A percentile compares a stretch with the other conserved stretches of the same genome.
Evolutionary conservation across 2,113 vertebrate species (phyloP).

Genomic region (Campylomormyrus numenius): DNA sequence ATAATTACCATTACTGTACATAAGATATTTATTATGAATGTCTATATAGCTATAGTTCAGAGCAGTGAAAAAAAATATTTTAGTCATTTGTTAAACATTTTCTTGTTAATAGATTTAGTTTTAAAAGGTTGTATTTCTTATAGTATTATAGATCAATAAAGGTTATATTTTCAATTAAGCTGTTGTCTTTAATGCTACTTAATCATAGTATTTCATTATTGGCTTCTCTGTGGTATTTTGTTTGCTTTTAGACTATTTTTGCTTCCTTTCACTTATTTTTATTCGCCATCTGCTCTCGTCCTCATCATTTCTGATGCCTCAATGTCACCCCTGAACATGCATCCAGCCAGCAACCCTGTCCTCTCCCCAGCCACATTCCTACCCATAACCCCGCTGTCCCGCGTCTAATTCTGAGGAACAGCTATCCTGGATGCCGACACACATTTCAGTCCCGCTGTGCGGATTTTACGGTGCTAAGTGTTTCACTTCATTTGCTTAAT

Average conservation of each 20-base stretch:
- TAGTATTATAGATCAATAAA: slow-evolving; percentile 67
- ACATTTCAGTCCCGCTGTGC: slow-evolving; percentile 46
- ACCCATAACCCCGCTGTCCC: background rate
- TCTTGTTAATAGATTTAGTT: slow-evolving; percentile 41
- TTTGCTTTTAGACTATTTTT: background rate
- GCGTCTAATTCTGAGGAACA: slow-evolving; percentile 28
- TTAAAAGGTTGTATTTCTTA: slow-evolving; percentile 46
- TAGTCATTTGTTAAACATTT: slow-evolving; percentile 36
- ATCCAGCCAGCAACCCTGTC: background rate
- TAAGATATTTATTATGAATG: slow-evolving; percentile 41
- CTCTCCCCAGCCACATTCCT: background rate
- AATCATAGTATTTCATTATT: background rate
- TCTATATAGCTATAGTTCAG: slow-evolving; percentile 52
- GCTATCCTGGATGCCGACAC: slow-evolving; percentile 39
- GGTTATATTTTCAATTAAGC: slow-evolving; percentile 68
- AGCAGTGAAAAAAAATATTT: slow-evolving; percentile 36
- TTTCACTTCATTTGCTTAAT: slow-evolving; percentile 55
- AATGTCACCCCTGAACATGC: background rate
- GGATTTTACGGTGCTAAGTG: slow-evolving; percentile 42
- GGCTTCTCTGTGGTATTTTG: background rate
- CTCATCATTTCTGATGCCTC: background rate
- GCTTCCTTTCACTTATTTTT: background rate
- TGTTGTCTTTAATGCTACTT: background rate
- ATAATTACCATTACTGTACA: slow-evolving; percentile 67
- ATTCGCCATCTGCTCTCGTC: background rate